Percentiles rank a stretch among this genome's conserved stretches.
Evolutionary conservation across 2,888 invertebrate species (phyloP).

Genomic region (Tiphia femorata): DNA sequence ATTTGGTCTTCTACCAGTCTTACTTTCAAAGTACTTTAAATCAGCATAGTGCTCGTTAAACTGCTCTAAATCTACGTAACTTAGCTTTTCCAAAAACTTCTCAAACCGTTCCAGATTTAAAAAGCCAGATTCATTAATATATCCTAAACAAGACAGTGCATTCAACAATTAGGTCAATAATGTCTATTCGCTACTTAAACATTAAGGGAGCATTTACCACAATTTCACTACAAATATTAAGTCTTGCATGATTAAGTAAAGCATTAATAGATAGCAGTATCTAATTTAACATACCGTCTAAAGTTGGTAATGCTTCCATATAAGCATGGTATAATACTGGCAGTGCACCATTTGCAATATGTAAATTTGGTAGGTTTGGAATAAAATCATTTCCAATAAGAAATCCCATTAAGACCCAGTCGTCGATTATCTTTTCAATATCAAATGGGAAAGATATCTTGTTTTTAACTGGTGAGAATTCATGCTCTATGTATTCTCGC

Average conservation of each 20-base stretch:
- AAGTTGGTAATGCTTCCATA: constrained; percentile 85
- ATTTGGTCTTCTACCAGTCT: constrained; percentile 77
- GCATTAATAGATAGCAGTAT: constrained; percentile 3
- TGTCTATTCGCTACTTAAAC: too few relatives aligned
- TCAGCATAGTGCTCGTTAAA: constrained; percentile 85
- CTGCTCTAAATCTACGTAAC: constrained; percentile 80
- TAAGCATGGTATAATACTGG: constrained; percentile 90
- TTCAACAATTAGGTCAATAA: background rate
- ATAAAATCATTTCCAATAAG: constrained; percentile 98
- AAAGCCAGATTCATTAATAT: constrained; percentile 91
- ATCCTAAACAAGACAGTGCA: constrained; percentile 81
- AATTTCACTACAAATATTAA: background rate
- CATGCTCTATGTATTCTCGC: constrained; percentile 92
- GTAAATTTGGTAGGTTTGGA: constrained; percentile 94
- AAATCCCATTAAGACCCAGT: constrained; percentile 98
- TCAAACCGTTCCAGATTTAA: constrained; percentile 88
- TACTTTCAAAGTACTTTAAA: constrained; percentile 85
- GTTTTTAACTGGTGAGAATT: constrained; percentile 82
- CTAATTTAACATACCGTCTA: constrained; percentile 78
- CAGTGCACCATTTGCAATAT: constrained; percentile 91
- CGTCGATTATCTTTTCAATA: constrained; percentile 93
- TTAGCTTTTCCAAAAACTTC: constrained; percentile 82
- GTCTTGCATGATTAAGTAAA: background rate
- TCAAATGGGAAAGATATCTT: constrained; percentile 82
- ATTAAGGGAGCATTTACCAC: too few relatives aligned